phyloP scores from a whole-genome alignment of 2,797 vertebrate species.

The Morelia viridis region DNA sequence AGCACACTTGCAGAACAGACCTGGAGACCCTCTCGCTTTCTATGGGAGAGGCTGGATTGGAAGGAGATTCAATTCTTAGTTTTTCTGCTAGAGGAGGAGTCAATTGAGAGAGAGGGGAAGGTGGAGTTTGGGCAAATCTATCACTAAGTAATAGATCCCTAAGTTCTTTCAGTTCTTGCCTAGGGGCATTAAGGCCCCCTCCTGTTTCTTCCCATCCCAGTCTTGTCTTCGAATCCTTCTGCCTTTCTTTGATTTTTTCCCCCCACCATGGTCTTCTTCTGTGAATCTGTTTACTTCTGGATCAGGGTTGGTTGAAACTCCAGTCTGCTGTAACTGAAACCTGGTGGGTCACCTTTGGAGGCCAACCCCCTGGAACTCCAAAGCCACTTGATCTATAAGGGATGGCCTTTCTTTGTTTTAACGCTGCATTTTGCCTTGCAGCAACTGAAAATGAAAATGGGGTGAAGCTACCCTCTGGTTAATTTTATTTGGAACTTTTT shows the following conservation, averaged over 20 bases:
- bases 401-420: not conserved
- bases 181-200: not conserved
- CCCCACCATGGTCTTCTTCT: conserved; percentile 43
- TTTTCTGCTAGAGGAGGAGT: not conserved
- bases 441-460: not conserved
- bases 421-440: not conserved
- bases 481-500: not conserved
- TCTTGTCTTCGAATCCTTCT: not conserved
- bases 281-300: conserved; percentile 63
- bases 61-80: not conserved
- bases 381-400: not conserved
- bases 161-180: not conserved
- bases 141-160: not conserved
- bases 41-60: not conserved
- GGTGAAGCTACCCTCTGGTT: not conserved
- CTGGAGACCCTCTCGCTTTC: not conserved
- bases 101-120: not conserved
- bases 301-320: conserved; percentile 17
- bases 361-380: not conserved
- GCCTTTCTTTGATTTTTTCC: conserved; percentile 11
- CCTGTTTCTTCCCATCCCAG: not conserved
- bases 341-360: not conserved
- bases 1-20: not conserved
- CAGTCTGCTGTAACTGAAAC: not conserved
- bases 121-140: not conserved